Conservation (phyloP, 2,797 vertebrate genomes). For the Gambelia wislizenii region DNA sequence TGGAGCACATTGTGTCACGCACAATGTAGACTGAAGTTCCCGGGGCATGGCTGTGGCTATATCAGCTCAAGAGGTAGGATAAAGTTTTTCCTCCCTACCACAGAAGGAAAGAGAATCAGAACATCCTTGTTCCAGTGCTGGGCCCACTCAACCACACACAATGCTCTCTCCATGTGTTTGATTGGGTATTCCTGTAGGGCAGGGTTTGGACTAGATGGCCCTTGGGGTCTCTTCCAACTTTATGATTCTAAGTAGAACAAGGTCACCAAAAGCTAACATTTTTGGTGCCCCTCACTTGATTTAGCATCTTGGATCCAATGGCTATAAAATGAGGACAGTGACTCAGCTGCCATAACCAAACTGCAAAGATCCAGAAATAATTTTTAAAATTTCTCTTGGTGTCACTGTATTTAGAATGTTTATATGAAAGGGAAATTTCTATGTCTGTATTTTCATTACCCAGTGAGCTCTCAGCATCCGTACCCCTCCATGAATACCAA, state of each 20-base stretch:
- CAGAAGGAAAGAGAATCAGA: not conserved
- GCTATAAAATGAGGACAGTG: not conserved
- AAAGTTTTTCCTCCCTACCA: not conserved
- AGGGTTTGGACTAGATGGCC: no score
- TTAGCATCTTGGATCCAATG: not conserved
- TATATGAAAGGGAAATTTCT: not conserved
- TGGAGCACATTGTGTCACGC: not conserved
- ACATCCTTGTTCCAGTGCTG: not conserved
- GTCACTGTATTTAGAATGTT: not conserved
- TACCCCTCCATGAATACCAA: no score
- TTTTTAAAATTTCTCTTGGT: conserved; percentile 23
- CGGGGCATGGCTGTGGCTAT: not conserved
- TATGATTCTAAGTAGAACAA: not conserved
- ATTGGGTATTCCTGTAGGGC: no score
- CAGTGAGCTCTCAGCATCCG: no score
- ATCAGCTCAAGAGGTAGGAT: not conserved
- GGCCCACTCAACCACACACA: not conserved
- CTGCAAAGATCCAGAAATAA: conserved; percentile 4
- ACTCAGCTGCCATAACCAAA: conserved; percentile 26
- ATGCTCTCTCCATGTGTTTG: not conserved
- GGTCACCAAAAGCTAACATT: not conserved
- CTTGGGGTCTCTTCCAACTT: no score
- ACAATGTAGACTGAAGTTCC: not conserved
- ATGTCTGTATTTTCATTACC: not conserved
- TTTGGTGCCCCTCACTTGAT: not conserved